Base-by-base conservation (phyloP, 1,140 invertebrate species). In the Leptonema lineaticorne region DNA sequence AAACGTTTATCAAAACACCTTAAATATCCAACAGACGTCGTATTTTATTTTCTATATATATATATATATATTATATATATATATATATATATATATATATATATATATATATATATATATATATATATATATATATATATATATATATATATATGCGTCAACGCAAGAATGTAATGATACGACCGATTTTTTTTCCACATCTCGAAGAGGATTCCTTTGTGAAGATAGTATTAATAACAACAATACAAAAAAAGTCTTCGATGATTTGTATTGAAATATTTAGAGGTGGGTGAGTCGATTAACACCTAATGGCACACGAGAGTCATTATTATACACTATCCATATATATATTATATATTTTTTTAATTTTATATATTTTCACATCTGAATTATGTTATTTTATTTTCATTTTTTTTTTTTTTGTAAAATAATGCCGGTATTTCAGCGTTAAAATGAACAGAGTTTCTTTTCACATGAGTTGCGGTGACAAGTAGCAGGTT, bases 231-330 rank as follows among this genome's bases (percentile, higher is more conserved):
- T n/a, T n/a, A n/a, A n/a, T n/a, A n/a, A n/a, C n/a, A n/a, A n/a
- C n/a, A n/a, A n/a, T n/a, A n/a, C n/a, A 62, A 62, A 62, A 62
- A 62, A 62, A 37, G 22, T n/a, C n/a, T n/a, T n/a, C 18, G 30
- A 45, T 26, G 50, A 53, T 53, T 41, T 62, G 59, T 62, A 62
- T 62, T 62, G 59, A 62, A 62, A 62, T 62, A 62, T 62, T 62
- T 62, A 33, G 59, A 62, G 59, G 59, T 62, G 59, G 59, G 30
- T 62, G 59, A 62, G 30, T 62, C 59, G 59, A 62, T 62, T 62
- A 62, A 41, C 37, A 16, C 56, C 27, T 58, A 58, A 58, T 58
- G 56, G 26, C 26, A 58, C 56, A 58, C 24, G 26, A 22, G 24
- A 53, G 22, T 16, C n/a, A n/a, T n/a, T n/a, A n/a, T n/a, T n/a